Percentiles rank a stretch among this genome's conserved stretches.
phyloP scores from a whole-genome alignment of 2,113 vertebrate genomes.

The Neolamprologus caudopunctatus region DNA sequence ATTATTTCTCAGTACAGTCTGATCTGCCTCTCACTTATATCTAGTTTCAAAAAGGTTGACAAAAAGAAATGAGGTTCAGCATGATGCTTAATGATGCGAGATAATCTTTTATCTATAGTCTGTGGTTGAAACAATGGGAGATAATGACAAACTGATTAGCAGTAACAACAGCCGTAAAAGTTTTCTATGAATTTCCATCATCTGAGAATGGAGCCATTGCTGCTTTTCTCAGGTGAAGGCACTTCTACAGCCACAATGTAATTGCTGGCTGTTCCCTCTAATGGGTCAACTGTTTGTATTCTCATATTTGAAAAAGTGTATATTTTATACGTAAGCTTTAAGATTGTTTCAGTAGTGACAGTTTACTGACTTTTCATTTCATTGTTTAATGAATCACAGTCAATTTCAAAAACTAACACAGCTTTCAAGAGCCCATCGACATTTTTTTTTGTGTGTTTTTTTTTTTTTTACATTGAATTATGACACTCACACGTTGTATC shows the following conservation, averaged over 20 bases:
- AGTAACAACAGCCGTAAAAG: background rate
- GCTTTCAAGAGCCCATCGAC: background rate
- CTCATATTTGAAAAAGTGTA: background rate
- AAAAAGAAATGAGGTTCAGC: background rate
- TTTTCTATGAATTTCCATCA: background rate
- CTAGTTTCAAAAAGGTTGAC: background rate
- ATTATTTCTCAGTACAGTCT: background rate
- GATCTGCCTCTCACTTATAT: background rate
- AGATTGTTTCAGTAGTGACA: background rate
- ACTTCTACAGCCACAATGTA: background rate
- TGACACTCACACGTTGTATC: background rate
- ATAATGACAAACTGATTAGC: background rate
- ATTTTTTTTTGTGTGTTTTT: background rate
- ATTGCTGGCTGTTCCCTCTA: background rate
- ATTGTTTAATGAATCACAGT: background rate
- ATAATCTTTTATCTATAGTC: background rate
- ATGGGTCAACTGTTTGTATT: background rate
- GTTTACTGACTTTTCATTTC: background rate
- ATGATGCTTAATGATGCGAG: background rate
- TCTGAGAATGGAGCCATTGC: background rate
- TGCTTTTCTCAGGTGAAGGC: background rate
- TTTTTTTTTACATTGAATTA: background rate
- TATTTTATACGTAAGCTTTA: background rate
- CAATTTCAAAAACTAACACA: background rate
- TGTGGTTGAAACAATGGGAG: background rate